Evolutionary conservation across 2,113 vertebrate genomes (phyloP), one percentile per base, ranked within the genome.

Genomic region (Ameiurus melas): DNA sequence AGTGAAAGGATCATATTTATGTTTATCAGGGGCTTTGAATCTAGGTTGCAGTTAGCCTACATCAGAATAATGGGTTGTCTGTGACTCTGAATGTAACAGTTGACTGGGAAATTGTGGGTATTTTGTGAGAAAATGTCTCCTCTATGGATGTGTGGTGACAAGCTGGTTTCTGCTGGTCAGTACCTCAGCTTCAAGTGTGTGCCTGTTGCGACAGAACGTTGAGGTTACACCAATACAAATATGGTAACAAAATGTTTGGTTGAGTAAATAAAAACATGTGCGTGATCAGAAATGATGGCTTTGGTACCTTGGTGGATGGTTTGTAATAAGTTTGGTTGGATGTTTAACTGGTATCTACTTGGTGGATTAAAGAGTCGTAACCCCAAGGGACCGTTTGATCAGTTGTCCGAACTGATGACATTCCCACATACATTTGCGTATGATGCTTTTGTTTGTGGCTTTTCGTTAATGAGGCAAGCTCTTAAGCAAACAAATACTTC

Each of bases 91-190:
- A 88, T 85, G 87, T 85, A 85, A 64, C 20, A 68, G 77, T 92
- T 89, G 91, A 92, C 91, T 93, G 77, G 89, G 84, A 86, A 91
- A 89, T 92, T 91, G 91, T 93, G 93, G 93, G 93, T 94, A 92
- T 87, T 39, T 71, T 83, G 10, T 47, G 75, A n/a, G 25, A 62
- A 39, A 92, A 92, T 30, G 86, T 90, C 57, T 82, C 90, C 89
- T 93, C 79, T 93, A 89, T 91, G 66, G 79, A 89, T 87, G 92
- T 87, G 92, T 57, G 55, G 92, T 89, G 68, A 33, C 90, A 93
- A 91, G 90, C 90, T 91, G 89, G 94, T 94, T 95, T 91, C 94
- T 95, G 95, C 95, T 93, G 95, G 94, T 93, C 94, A 94, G 94
- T 91, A 93, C 94, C 94, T 92, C 83, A 94, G 92, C 91, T 94